Conservation (phyloP, 2,113 vertebrate species). For the Ailurus styani region DNA sequence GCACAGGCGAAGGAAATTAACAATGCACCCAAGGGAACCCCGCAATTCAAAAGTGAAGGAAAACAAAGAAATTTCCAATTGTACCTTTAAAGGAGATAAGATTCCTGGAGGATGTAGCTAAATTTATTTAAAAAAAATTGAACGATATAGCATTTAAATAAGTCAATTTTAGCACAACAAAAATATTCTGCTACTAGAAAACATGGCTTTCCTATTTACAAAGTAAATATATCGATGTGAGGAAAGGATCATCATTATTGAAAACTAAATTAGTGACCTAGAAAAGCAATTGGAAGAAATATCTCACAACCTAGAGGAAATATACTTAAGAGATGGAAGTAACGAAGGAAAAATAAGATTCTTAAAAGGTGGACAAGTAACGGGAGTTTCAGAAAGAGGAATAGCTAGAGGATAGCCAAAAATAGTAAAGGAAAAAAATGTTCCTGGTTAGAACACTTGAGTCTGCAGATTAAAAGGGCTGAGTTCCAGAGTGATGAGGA, state of each 20-base stretch:
- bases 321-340: background rate
- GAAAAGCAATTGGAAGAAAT: constrained; percentile 26
- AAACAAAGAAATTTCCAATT: background rate
- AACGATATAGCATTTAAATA: background rate
- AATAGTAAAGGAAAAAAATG: background rate
- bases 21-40: background rate
- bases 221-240: background rate
- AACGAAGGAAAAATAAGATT: background rate
- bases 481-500: background rate
- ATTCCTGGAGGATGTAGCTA: background rate
- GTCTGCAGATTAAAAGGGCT: background rate
- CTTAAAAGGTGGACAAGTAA: background rate
- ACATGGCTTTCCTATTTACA: background rate
- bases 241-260: background rate
- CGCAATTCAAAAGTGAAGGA: background rate
- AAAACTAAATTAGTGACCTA: background rate
- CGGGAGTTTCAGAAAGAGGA: background rate
- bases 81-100: background rate
- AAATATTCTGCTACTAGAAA: background rate
- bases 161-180: background rate
- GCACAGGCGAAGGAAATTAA: background rate
- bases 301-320: background rate
- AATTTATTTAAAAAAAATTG: background rate
- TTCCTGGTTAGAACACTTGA: background rate
- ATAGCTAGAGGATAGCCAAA: background rate